Evolutionary conservation across 2,797 vertebrate genomes (phyloP).

Genomic region (Gadopsis bispinosus): DNA sequence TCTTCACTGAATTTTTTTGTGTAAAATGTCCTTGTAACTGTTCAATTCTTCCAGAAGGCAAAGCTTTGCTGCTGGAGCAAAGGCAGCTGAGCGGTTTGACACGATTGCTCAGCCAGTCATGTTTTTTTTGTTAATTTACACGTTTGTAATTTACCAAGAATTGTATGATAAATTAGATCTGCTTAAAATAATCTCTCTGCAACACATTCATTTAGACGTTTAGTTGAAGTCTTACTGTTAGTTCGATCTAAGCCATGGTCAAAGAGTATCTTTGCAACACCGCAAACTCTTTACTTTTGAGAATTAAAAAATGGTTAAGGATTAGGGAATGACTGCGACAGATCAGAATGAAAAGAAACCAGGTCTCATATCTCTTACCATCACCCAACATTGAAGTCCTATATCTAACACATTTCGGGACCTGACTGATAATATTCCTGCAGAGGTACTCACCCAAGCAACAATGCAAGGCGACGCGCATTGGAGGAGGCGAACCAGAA

Average conservation of each 20-base stretch:
- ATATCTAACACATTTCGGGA: no score
- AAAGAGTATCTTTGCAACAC: neutral
- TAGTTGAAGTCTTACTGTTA: neutral
- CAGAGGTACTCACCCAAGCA: no score
- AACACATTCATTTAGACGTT: neutral
- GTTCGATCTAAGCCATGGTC: neutral
- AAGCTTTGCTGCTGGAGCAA: neutral
- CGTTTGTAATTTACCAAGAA: neutral
- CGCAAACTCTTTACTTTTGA: no score
- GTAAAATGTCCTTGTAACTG: neutral
- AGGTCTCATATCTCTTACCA: no score
- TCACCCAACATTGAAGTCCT: no score
- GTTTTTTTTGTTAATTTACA: neutral
- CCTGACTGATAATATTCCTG: no score
- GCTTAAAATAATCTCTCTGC: neutral
- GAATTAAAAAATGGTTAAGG: no score
- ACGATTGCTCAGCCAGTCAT: neutral
- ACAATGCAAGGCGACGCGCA: no score
- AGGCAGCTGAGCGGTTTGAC: neutral
- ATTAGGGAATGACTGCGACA: no score
- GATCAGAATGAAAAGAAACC: no score
- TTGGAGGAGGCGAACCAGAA: no score
- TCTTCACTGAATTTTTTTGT: neutral
- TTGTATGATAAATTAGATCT: neutral
- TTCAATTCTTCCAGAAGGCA: neutral